Percentiles rank a stretch among this genome's conserved stretches.
phyloP scores from a whole-genome alignment of 2,888 invertebrate genomes.

The Cheilosia urbana region DNA sequence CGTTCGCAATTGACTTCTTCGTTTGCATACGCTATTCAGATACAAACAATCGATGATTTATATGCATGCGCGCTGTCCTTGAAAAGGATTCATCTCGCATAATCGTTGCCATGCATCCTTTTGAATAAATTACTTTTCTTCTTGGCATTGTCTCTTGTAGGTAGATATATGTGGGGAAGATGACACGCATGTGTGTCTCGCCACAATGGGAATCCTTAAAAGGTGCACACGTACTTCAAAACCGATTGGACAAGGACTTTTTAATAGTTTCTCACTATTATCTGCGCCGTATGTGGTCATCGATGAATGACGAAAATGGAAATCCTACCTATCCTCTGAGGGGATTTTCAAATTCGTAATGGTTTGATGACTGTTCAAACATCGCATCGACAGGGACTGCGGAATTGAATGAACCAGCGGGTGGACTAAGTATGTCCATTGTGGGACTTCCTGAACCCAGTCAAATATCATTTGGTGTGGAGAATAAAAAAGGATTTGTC shows the following conservation, averaged over 20 bases:
- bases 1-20: constrained; percentile 47
- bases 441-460: constrained; percentile 42
- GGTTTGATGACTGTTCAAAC: constrained; percentile 72
- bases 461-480: constrained; percentile 32
- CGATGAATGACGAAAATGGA: constrained; percentile 24
- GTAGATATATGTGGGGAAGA: neutral
- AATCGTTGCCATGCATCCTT: constrained; percentile 4
- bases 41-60: constrained; percentile 45
- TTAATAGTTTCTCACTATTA: constrained; percentile 67
- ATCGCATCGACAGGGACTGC: constrained; percentile 43
- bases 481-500: constrained; percentile 65
- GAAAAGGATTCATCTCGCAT: constrained; percentile 42
- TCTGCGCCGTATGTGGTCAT: constrained; percentile 21
- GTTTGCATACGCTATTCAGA: constrained; percentile 37
- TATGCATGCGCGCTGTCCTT: constrained; percentile 30
- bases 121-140: no score
- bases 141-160: no score
- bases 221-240: constrained; percentile 61
- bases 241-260: constrained; percentile 67
- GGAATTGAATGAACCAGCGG: constrained; percentile 70
- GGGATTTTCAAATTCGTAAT: constrained; percentile 68
- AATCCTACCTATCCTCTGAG: constrained; percentile 45
- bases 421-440: constrained; percentile 49
- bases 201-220: constrained; percentile 52
- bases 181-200: constrained; percentile 1